These are phyloP conservation scores for Chironomus tentans DNA, from an alignment of 2,888 invertebrate species.

Conservation along the genomic window DNA sequence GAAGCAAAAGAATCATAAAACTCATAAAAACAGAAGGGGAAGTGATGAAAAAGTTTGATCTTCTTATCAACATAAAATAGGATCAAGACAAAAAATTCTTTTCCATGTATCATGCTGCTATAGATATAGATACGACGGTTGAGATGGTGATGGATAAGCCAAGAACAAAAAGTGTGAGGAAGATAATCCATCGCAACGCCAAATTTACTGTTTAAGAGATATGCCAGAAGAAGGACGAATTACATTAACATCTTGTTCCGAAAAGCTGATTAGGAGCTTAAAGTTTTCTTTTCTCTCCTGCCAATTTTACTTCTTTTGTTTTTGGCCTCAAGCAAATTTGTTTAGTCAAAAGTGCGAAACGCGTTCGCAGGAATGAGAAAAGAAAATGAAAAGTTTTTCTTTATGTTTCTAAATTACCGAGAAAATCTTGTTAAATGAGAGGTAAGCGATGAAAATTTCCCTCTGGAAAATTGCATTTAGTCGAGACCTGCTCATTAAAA, in stretches of 20 bases:
- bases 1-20: slow-evolving; percentile 10
- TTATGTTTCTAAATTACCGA: neutral
- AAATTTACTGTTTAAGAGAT: neutral
- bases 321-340: neutral
- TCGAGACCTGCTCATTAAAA: too few relatives aligned
- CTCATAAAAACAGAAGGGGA: slow-evolving; percentile 12
- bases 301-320: neutral
- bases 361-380: neutral
- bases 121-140: neutral
- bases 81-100: slow-evolving; percentile 9
- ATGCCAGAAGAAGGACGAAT: neutral
- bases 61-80: slow-evolving; percentile 26
- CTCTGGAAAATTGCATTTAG: neutral
- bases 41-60: slow-evolving; percentile 25
- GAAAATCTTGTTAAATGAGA: slow-evolving; percentile 10
- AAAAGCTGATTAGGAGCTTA: slow-evolving; percentile 17
- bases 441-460: neutral
- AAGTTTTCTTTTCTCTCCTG: neutral
- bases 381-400: neutral
- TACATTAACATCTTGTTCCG: slow-evolving; percentile 15
- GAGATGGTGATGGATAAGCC: neutral
- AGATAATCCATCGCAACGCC: slow-evolving; percentile 19
- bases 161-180: neutral
- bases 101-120: slow-evolving; percentile 12
- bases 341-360: neutral